Evolutionary conservation across 1,140 invertebrate genomes (phyloP).

Genomic region (Saccostrea glomerata): DNA sequence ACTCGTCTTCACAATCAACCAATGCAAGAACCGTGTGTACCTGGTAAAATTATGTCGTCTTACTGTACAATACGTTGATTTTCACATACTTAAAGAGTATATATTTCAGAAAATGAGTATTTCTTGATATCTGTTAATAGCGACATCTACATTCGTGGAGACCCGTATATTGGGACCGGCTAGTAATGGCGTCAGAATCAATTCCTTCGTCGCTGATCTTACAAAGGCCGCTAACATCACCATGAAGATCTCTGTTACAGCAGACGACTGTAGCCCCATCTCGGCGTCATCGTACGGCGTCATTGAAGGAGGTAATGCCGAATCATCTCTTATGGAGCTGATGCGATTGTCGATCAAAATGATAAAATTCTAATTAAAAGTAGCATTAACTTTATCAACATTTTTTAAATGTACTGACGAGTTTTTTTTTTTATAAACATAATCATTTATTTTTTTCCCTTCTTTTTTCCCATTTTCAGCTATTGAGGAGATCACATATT

Average conservation of each 20-base stretch:
- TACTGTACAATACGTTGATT: neutral
- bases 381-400: too few relatives aligned
- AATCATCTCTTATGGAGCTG: neutral
- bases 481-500: constrained; percentile 24
- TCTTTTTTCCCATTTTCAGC: neutral
- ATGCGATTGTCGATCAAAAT: too few relatives aligned
- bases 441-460: neutral
- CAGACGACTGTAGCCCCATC: constrained; percentile 20
- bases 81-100: too few relatives aligned
- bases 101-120: too few relatives aligned
- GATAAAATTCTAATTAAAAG: too few relatives aligned
- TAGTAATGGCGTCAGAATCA: neutral
- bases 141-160: neutral
- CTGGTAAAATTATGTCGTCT: neutral
- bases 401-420: too few relatives aligned
- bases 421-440: too few relatives aligned
- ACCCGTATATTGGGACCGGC: constrained; percentile 7
- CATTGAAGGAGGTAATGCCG: constrained; percentile 2
- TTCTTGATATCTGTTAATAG: neutral
- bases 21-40: constrained; percentile 15
- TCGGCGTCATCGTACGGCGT: constrained; percentile 11
- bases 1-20: neutral
- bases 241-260: constrained; percentile 23
- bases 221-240: neutral
- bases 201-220: neutral